Evolutionary conservation across 2,888 invertebrate genomes (phyloP).

Genomic region (Tolmerus cingulatus): DNA sequence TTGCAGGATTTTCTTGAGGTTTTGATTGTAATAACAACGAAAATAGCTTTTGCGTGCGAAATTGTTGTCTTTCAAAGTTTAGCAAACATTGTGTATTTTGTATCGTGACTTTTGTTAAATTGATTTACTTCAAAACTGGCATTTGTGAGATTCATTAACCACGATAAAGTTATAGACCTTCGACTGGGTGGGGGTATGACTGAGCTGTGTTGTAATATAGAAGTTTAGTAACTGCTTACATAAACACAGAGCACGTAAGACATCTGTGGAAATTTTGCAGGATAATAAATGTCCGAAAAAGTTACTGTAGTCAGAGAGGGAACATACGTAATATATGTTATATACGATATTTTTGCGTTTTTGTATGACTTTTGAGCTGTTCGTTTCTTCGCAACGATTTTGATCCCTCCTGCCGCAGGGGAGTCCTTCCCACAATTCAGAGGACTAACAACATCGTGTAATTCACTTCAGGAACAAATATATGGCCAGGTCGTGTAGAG

Average conservation of each 20-base stretch:
- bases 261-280: neutral
- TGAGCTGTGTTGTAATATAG: neutral
- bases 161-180: neutral
- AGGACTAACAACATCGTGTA: neutral
- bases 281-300: conserved; percentile 2
- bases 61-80: neutral
- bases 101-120: neutral
- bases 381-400: neutral
- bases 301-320: neutral
- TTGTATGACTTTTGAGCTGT: neutral
- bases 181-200: neutral
- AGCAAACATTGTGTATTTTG: neutral
- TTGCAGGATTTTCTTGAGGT: neutral
- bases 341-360: neutral
- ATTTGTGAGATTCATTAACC: neutral
- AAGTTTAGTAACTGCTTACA: neutral
- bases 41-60: neutral
- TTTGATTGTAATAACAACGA: neutral
- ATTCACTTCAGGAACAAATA: neutral
- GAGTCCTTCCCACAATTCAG: neutral
- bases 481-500: neutral
- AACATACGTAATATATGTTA: neutral
- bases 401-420: neutral
- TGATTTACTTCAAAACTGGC: neutral
- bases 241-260: neutral